A percentile compares a stretch with the other conserved stretches of the same genome.
Conservation (phyloP, 2,888 invertebrate species). For the Dusona sp. region DNA sequence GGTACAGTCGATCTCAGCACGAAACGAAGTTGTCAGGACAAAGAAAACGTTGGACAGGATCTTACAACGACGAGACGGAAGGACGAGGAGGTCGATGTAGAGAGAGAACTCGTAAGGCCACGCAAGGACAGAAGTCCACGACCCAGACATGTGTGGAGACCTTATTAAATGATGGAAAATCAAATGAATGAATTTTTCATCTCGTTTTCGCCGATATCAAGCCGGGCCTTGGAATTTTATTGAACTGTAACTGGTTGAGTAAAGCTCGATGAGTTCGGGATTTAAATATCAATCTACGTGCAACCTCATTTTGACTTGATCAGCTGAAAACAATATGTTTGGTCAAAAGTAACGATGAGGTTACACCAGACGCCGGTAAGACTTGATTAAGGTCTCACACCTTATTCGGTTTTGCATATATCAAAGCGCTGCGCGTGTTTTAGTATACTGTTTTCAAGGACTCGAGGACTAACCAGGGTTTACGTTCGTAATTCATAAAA, state of each 20-base stretch:
- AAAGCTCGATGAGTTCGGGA: slow-evolving; percentile 9
- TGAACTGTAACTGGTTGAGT: neutral
- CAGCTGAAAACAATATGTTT: neutral
- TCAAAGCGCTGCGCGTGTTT: slow-evolving; percentile 54
- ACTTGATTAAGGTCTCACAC: slow-evolving; percentile 8
- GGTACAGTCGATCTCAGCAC: slow-evolving; percentile 83
- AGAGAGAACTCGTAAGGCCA: slow-evolving; percentile 77
- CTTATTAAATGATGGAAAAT: slow-evolving; percentile 76
- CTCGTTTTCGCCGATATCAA: slow-evolving; percentile 11
- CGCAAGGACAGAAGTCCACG: slow-evolving; percentile 82
- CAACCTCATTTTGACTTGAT: neutral
- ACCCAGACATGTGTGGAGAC: slow-evolving; percentile 83
- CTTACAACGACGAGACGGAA: slow-evolving; percentile 78
- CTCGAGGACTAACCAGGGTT: slow-evolving; percentile 85
- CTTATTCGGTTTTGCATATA: slow-evolving; percentile 37
- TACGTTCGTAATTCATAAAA: slow-evolving; percentile 75
- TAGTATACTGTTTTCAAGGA: slow-evolving; percentile 73
- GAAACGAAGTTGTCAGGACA: slow-evolving; percentile 79
- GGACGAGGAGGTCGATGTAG: slow-evolving; percentile 80
- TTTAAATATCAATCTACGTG: neutral
- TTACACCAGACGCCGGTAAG: neutral
- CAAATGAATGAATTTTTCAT: neutral
- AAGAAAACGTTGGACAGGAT: slow-evolving; percentile 83
- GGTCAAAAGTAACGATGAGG: neutral
- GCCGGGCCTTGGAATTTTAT: slow-evolving; percentile 4